Evolutionary conservation across 2,888 invertebrate genomes (phyloP), one percentile per base, ranked within the genome.

Genomic region (Laspeyria flexula): DNA sequence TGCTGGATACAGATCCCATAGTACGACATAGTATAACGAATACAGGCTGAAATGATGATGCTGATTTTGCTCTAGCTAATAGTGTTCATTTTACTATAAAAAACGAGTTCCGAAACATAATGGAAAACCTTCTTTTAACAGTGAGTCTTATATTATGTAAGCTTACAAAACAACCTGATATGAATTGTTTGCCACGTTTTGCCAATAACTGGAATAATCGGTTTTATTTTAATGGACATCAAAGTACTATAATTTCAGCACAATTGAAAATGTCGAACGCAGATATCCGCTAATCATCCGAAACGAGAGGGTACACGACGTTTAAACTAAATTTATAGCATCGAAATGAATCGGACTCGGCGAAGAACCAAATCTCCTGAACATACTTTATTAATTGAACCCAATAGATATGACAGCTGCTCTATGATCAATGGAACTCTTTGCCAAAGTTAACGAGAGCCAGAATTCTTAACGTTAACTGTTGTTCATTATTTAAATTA

Each of bases 221-320:
- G 33, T 52, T 55, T 46, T 50, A 56, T 37, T 54, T 50, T 55
- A 69, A 55, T 63, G 53, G 53, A 60, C 57, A 63, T 68, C 68
- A 72, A 65, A 57, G 57, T 56, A 39, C 64, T 61, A 73, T 77
- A 75, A 77, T 69, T 75, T 63, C 52, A 64, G 60, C 65, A 60
- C 74, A 75, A 73, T 73, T 71, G 70, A 62, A 69, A 65, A 67
- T 55, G 79, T 75, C 81, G 64, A 54, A 50, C 43, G 54, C 83
- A 83, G 81, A 74, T 73, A 65, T 71, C 77, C 75, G 77, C 81
- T 81, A 79, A 83, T 82, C 79, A 79, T 80, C 65, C 65, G 64
- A 71, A 76, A 76, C 67, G 74, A 55, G 62, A 68, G 63, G 74
- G 71, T 68, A 71, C 67, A 61, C 67, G 75, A 75, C 74, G 73